Base-by-base conservation (phyloP, 2,888 invertebrate species). In the Nephrotoma flavescens region DNA sequence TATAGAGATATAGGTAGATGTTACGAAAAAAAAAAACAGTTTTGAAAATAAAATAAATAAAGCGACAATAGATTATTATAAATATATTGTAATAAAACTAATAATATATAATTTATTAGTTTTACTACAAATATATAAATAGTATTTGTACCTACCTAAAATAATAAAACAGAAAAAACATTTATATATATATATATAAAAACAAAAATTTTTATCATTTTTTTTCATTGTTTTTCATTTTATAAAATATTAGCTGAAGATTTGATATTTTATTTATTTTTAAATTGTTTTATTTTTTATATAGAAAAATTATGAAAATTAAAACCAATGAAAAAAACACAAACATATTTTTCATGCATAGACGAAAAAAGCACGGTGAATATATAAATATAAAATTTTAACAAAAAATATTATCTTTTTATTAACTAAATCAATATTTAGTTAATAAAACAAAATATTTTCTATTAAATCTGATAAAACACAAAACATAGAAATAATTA, bases 101-200 rank as follows among this genome's bases (percentile, higher is more conserved):
- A 87, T 86, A 87, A 87, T 42, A 44, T 41, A 87, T 86, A 88
- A 83, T 52, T 86, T 87, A 87, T 11, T 86, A 52, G 41, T 85
- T 42, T 84, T 83, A 86, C 7, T 45, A 45, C 19, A 45, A 45
- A 31, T 41, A 41, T 84, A 84, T 6, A 31, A 84, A 41, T 41
- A 15, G 42, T 86, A 47, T 86, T 87, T 86, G 86, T 87, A 87
- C 87, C 87, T 87, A 87, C 87, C 87, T 87, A 87, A 87, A 57
- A 57, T 57, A 57, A 57, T 57, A 57, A 87, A 87, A 87, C 84
- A 86, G 87, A 86, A 87, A 86, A 86, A 52, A 86, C 57, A 86
- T 57, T 57, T 57, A 86, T 86, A 86, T 85, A 41, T 85, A n/a
- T 12, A 47, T 12, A 9, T 83, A 41, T 83, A 83, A 85, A 85